Conservation (phyloP, 2,888 invertebrate genomes). For the Xestoiulus laeticollis region DNA sequence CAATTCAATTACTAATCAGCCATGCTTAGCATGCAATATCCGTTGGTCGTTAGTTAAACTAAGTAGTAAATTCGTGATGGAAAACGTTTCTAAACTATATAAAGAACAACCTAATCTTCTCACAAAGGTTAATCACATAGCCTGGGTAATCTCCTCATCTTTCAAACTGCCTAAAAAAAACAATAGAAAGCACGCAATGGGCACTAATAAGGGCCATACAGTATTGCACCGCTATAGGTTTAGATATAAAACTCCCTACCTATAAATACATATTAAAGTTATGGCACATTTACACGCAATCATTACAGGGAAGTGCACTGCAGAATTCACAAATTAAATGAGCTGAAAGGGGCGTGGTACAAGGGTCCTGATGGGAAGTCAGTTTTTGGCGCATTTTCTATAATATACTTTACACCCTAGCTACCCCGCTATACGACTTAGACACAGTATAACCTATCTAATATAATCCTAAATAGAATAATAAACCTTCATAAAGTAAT, state of each 20-base stretch:
- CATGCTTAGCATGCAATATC: constrained; percentile 35
- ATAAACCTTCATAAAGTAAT: no score
- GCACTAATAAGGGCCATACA: background rate
- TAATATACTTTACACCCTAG: no score
- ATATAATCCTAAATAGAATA: no score
- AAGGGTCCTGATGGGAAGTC: background rate
- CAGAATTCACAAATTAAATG: constrained; percentile 27
- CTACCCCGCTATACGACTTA: background rate
- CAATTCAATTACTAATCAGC: background rate
- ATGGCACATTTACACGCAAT: constrained; percentile 36
- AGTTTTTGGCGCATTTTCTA: background rate
- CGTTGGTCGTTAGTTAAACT: constrained; percentile 7
- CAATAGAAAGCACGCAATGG: background rate
- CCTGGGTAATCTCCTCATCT: background rate
- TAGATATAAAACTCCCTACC: background rate
- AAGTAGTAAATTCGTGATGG: background rate
- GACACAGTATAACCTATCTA: no score
- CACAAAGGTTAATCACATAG: constrained; percentile 38
- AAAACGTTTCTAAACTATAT: background rate
- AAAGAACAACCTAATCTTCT: background rate
- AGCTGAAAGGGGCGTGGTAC: background rate
- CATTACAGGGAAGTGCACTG: background rate
- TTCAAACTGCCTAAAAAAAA: background rate
- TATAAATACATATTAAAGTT: background rate
- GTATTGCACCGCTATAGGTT: constrained; percentile 1